A percentile compares a stretch with the other conserved stretches of the same genome.
Evolutionary conservation across 2,888 invertebrate species (phyloP).

Genomic region (Ctena decussata): DNA sequence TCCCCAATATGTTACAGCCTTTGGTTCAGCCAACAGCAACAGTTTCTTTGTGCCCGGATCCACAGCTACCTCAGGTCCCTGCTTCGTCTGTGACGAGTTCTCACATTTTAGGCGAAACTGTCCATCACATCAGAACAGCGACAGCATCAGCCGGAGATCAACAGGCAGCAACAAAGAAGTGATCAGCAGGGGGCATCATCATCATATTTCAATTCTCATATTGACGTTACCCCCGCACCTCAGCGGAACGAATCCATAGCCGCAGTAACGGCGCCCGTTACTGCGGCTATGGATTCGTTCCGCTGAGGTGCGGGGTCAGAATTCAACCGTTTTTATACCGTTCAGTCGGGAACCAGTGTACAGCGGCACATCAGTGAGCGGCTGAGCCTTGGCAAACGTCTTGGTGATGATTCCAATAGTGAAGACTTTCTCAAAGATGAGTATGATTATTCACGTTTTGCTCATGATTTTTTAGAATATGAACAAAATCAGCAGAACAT

Average conservation of each 20-base stretch:
- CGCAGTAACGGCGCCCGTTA: too few relatives aligned
- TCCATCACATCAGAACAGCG: neutral
- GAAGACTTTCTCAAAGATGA: slow-evolving; percentile 36
- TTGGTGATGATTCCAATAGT: neutral
- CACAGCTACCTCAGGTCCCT: neutral
- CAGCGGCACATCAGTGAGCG: neutral
- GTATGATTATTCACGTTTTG: slow-evolving; percentile 32
- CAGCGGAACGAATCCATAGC: too few relatives aligned
- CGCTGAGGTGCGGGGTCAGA: too few relatives aligned
- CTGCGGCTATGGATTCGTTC: too few relatives aligned
- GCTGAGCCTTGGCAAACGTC: neutral
- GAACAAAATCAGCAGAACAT: slow-evolving; percentile 44
- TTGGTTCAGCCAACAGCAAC: neutral
- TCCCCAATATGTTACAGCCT: neutral
- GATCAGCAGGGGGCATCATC: too few relatives aligned
- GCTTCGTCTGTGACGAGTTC: slow-evolving; percentile 33
- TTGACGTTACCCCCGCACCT: too few relatives aligned
- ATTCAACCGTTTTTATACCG: neutral
- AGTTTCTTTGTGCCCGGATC: neutral
- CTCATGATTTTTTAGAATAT: slow-evolving; percentile 48
- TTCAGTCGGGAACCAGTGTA: neutral
- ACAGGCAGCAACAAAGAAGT: neutral
- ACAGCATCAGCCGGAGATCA: neutral
- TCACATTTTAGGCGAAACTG: slow-evolving; percentile 35
- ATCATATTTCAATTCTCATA: too few relatives aligned